These are phyloP conservation scores for Atractosteus spatula DNA, from an alignment of 2,113 vertebrate species.

Conservation along the genomic window DNA sequence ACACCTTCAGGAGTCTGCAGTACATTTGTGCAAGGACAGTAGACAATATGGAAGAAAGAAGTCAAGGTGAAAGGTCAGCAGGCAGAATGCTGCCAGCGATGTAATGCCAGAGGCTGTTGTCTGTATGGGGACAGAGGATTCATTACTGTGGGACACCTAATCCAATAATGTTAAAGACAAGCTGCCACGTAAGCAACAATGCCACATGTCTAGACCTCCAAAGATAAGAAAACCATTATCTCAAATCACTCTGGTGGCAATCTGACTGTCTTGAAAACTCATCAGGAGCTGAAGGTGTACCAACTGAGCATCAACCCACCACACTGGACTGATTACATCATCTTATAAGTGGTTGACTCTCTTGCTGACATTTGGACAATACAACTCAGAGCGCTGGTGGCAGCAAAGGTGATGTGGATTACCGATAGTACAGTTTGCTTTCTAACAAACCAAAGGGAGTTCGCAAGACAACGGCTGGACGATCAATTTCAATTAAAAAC, in stretches of 20 bases:
- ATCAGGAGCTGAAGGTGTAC: not conserved
- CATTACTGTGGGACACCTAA: constrained; percentile 1
- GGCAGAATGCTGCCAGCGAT: not conserved
- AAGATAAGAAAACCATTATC: constrained; percentile 15
- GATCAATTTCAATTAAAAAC: no score
- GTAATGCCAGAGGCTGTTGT: not conserved
- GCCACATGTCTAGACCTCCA: not conserved
- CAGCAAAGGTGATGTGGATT: no score
- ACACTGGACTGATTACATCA: not conserved
- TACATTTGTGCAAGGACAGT: not conserved
- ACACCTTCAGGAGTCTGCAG: constrained; percentile 16
- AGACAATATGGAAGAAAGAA: not conserved
- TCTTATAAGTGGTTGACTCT: not conserved
- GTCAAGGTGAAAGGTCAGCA: not conserved
- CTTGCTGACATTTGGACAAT: not conserved
- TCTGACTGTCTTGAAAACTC: not conserved
- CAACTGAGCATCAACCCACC: not conserved
- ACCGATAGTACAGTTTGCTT: no score
- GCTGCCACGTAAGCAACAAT: not conserved
- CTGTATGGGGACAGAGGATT: constrained; percentile 3
- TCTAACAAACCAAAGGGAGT: no score
- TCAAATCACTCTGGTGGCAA: not conserved
- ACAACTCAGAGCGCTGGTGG: not conserved
- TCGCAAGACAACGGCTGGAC: no score
- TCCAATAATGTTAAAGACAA: constrained; percentile 11